Percentiles rank a stretch among this genome's conserved stretches.
phyloP scores from a whole-genome alignment of 2,888 invertebrate species.

The Phyllotreta striolata region DNA sequence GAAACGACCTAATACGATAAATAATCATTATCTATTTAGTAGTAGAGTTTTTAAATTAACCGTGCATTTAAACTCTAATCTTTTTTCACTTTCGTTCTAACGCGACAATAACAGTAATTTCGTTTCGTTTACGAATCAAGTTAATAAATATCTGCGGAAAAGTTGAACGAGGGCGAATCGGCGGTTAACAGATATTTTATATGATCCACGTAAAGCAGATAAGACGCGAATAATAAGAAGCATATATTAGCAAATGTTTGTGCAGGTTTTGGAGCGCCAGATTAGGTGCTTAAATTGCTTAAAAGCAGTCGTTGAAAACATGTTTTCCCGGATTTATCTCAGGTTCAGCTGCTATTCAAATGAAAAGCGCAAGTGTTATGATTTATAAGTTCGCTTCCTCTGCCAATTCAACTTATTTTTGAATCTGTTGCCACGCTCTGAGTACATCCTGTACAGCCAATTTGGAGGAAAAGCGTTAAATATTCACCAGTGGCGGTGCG shows the following conservation, averaged over 20 bases:
- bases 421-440: conserved; percentile 31
- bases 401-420: conserved; percentile 36
- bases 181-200: conserved; percentile 32
- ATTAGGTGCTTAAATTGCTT: conserved; percentile 50
- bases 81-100: background rate
- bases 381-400: conserved; percentile 50
- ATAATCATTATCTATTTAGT: background rate
- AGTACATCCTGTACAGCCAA: too few species aligned
- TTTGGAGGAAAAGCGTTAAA: background rate
- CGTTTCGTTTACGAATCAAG: too few species aligned
- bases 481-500: background rate
- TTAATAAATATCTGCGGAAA: too few species aligned
- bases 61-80: background rate
- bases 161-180: conserved; percentile 15
- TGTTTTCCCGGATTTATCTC: conserved; percentile 52
- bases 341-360: conserved; percentile 52
- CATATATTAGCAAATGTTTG: conserved; percentile 49
- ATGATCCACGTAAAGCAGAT: conserved; percentile 32
- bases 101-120: too few species aligned
- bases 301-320: conserved; percentile 49
- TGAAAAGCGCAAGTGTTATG: conserved; percentile 53
- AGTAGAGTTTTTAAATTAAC: too few species aligned
- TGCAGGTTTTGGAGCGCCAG: conserved; percentile 49
- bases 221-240: conserved; percentile 43
- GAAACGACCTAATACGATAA: conserved; percentile 21